Conservation (phyloP, 2,797 vertebrate species). For the Hafferia zeledoni region DNA sequence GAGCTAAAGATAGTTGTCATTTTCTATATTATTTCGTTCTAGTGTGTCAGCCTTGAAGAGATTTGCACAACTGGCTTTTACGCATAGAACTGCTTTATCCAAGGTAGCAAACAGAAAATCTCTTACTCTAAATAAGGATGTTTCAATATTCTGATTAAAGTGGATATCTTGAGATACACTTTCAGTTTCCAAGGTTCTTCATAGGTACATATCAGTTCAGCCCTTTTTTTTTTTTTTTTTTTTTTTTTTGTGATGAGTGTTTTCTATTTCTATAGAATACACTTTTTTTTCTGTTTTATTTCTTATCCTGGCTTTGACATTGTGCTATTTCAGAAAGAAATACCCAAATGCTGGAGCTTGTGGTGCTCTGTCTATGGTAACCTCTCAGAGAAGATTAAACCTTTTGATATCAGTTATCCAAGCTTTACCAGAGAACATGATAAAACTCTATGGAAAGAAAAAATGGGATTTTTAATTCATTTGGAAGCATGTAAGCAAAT, state of each 20-base stretch:
- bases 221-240: background rate
- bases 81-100: background rate
- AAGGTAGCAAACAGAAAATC: background rate
- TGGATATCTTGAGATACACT: background rate
- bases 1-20: background rate
- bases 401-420: background rate
- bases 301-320: background rate
- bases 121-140: background rate
- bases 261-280: background rate
- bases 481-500: background rate
- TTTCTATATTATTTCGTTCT: background rate
- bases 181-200: background rate
- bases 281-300: background rate
- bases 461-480: background rate
- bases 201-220: background rate
- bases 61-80: background rate
- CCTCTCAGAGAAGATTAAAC: background rate
- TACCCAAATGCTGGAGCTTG: background rate
- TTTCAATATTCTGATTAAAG: background rate
- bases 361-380: background rate
- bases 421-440: background rate
- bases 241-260: fast-evolving
- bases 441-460: background rate
- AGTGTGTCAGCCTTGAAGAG: background rate
- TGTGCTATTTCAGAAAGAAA: background rate